Conservation (phyloP, 2,797 vertebrate species). For the Eospalax fontanierii region DNA sequence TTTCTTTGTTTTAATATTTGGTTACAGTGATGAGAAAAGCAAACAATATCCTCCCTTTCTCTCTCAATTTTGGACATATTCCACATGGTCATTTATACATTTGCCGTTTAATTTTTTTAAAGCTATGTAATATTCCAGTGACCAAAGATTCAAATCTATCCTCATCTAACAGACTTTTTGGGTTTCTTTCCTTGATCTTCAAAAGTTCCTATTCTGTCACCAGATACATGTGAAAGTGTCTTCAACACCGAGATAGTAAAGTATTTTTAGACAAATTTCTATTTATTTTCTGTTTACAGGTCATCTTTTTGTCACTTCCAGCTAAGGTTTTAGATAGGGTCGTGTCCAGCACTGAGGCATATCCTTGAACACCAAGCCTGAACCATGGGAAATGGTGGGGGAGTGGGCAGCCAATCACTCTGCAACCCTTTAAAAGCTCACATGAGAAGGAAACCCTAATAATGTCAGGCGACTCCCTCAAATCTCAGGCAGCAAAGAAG, state of each 20-base stretch:
- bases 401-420: not conserved
- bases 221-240: slow-evolving; percentile 7
- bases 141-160: not conserved
- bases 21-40: not conserved
- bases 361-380: not conserved
- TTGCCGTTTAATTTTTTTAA: slow-evolving; percentile 4
- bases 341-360: not conserved
- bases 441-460: not conserved
- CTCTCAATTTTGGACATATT: not conserved
- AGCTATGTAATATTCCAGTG: not conserved
- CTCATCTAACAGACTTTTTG: not conserved
- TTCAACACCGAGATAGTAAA: not conserved
- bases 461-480: not conserved
- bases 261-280: not conserved
- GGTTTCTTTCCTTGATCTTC: not conserved
- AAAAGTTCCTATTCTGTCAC: not conserved
- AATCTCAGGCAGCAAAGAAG: not conserved
- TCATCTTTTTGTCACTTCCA: not conserved
- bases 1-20: not conserved
- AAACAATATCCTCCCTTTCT: not conserved
- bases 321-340: not conserved
- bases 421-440: not conserved
- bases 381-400: no score
- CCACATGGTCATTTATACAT: not conserved
- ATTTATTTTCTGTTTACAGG: not conserved